These are phyloP conservation scores for Sphecodes monilicornis DNA, from an alignment of 2,888 invertebrate genomes.

Conservation along the genomic window DNA sequence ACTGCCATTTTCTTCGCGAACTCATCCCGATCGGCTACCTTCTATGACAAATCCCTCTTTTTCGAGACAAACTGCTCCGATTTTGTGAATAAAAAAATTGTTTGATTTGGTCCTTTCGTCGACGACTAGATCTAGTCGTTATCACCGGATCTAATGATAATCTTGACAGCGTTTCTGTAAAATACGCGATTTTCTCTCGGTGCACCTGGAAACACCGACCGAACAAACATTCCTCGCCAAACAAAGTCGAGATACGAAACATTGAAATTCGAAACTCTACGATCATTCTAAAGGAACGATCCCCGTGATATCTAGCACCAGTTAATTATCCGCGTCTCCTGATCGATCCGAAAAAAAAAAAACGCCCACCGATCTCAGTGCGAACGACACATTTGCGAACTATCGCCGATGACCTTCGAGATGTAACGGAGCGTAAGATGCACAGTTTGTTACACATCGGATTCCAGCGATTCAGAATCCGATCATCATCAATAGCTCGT, in stretches of 20 bases:
- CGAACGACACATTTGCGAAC: conserved; percentile 14
- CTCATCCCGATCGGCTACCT: neutral
- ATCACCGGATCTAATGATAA: neutral
- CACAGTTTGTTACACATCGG: conserved; percentile 20
- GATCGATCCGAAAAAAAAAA: conserved; percentile 26
- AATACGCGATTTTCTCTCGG: neutral
- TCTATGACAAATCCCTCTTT: neutral
- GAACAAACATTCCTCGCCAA: neutral
- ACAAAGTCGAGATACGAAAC: conserved; percentile 7
- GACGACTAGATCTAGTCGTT: neutral
- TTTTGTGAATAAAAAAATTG: neutral
- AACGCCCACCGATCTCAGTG: neutral
- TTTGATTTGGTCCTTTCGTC: neutral
- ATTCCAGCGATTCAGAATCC: conserved; percentile 42
- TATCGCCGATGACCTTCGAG: conserved; percentile 12
- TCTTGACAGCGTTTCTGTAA: neutral
- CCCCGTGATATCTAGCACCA: conserved; percentile 8
- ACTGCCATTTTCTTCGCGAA: neutral
- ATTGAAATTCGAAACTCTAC: conserved; percentile 2
- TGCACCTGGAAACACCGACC: conserved; percentile 19
- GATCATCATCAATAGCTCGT: conserved; percentile 25
- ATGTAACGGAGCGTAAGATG: conserved; percentile 18
- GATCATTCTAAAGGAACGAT: conserved; percentile 19
- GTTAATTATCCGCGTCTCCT: conserved; percentile 13
- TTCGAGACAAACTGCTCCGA: neutral